Percentiles rank a stretch among this genome's conserved stretches.
phyloP scores from a whole-genome alignment of 2,113 vertebrate genomes.

The Merops nubicus region DNA sequence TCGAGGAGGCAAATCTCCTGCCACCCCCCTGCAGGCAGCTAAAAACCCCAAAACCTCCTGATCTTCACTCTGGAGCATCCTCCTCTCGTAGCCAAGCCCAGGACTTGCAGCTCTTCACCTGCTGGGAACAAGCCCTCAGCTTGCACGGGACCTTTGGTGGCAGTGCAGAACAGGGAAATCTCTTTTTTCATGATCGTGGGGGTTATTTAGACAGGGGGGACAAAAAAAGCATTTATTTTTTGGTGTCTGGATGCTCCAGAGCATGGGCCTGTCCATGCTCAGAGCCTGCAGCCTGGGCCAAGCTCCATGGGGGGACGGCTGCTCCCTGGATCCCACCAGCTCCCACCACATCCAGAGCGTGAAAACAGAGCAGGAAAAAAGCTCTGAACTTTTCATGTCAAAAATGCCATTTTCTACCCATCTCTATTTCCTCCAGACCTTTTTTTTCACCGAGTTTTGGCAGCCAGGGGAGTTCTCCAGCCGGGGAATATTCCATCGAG shows the following conservation, averaged over 20 bases:
- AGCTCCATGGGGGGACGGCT: not conserved
- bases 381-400: not conserved
- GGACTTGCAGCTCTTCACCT: not conserved
- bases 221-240: not conserved
- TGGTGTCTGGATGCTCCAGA: not conserved
- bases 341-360: not conserved
- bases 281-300: not conserved
- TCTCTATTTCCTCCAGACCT: not conserved
- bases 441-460: not conserved
- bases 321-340: not conserved
- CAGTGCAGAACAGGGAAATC: not conserved
- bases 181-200: not conserved
- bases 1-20: not conserved
- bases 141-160: not conserved
- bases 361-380: not conserved
- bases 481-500: not conserved
- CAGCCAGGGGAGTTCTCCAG: not conserved
- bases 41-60: not conserved
- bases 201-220: not conserved
- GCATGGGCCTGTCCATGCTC: fast-evolving
- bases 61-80: not conserved
- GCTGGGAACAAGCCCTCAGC: fast-evolving
- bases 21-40: fast-evolving
- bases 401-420: not conserved
- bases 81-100: not conserved